Conservation (phyloP, 2,888 invertebrate species). For the Archaeoteleia sp. region DNA sequence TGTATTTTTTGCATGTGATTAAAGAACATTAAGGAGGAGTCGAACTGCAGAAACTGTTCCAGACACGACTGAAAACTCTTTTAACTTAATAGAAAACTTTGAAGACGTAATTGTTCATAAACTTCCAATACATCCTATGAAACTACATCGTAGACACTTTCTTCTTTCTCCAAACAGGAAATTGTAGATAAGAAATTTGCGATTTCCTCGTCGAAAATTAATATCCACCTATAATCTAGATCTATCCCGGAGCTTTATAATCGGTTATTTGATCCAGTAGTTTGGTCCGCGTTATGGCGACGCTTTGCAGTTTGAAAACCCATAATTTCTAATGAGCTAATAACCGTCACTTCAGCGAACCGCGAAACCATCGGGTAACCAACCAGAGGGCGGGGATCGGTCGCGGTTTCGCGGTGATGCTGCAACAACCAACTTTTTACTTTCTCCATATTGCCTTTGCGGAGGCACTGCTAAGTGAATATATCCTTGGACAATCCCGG, state of each 20-base stretch:
- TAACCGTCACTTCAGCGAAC: conserved; percentile 42
- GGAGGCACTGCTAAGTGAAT: conserved; percentile 4
- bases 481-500: conserved; percentile 20
- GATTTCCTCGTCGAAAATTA: conserved; percentile 11
- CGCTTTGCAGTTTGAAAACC: conserved; percentile 28
- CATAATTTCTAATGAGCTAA: conserved; percentile 56
- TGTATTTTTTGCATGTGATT: too few species aligned
- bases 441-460: conserved; percentile 14
- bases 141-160: too few species aligned
- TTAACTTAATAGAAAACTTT: too few species aligned
- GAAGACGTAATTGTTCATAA: too few species aligned
- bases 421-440: conserved; percentile 2
- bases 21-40: too few species aligned
- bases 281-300: conserved; percentile 15
- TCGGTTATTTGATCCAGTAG: conserved; percentile 18
- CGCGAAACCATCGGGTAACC: conserved; percentile 31
- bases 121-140: too few species aligned
- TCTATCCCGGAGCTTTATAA: not conserved
- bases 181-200: not conserved
- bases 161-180: too few species aligned
- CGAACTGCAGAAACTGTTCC: too few species aligned
- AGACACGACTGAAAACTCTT: too few species aligned
- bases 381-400: conserved; percentile 14
- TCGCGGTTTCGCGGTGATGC: conserved; percentile 12
- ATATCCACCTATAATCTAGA: conserved; percentile 17